Base-by-base conservation (phyloP, 2,797 vertebrate species). In the Muraenolepis orangiensis region DNA sequence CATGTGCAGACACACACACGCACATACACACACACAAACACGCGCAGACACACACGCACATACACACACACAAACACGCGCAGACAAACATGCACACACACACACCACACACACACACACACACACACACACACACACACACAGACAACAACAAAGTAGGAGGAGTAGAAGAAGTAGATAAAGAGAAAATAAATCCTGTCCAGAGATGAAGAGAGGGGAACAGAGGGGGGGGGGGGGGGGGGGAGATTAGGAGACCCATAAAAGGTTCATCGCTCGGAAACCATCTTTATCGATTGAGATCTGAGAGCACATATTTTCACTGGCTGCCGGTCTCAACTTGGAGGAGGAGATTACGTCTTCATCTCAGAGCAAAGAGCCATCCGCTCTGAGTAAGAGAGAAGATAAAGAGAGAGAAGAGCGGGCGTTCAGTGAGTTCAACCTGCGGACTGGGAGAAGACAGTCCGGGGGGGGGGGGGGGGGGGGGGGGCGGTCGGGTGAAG, bases 1-100 rank as follows among this genome's bases (percentile, higher is more conserved):
- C 46, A 34, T 8, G 8, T 8, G 8, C 32, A 34, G 3, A 34
- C 32, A 34, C 32, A 34, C 32, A 34, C 32, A 34, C 32, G 8
- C 32, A 34, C 32, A 34, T 8, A 34, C 32, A 34, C 32, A 34
- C 32, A 34, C 32, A 34, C 32, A 34, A 2, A n/a, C 46, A 72
- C n/a, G 76, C 46, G 73, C 42, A 69, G 26, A 71, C n/a, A 76
- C 67, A 78, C 46, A 75, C 42, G 28, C 20, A 71, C 2, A 64
- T 7, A 29, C 18, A 61, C 51, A 20, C 10, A 4, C 16, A 61
- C 57, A n/a, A 12, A 23, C 57, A 64, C 8, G 2, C 57, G 23
- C 57, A 61, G 6, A 61, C 57, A 66, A n/a, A 66, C 61, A n/a
- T 14, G 28, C 36, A 66, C n/a, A 46, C n/a, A 14, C 6, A 69